Base-by-base conservation (phyloP, 2,113 vertebrate genomes). In the Poicephalus gulielmi region DNA sequence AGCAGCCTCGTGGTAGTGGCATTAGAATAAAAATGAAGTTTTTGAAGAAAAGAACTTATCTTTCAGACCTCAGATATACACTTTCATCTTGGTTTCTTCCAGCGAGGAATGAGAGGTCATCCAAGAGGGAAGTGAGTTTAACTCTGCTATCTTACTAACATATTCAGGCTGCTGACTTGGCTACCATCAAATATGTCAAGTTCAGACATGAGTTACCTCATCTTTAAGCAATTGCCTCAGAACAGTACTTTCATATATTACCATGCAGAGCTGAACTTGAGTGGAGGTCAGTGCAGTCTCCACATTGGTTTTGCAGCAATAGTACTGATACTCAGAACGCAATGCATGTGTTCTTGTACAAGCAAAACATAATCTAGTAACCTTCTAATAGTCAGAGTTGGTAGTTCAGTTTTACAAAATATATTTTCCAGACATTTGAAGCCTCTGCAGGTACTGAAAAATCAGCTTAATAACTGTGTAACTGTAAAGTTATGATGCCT, bases 281-380 rank as follows among this genome's bases (percentile, higher is more conserved):
- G n/a, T 17, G 49, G 66, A 85, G 47, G 43, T 55, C 30, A 64
- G 4, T 19, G 57, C 41, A 62, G 52, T 46, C 31, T 67, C 47
- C 52, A 59, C 35, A 46, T 4, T 52, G 41, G 16, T 43, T 86
- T 69, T 41, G 49, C 60, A 52, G 77, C 6, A 2, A 4, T 33
- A 31, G 13, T 14, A 12, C 49, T n/a, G 49, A 16, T 55, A 28
- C 43, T 59, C 28, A 15, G 59, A 80, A 64, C 37, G 53, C 15
- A 69, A 35, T 17, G 17, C n/a, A 35, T 0, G 0, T 57, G 33
- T 59, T 82, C 17, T 39, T 6, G 1, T 23, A 27, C 10, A 71
- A 71, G 18, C 28, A 87, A 78, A 90, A 41, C 9, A 14, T 14
- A 31, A 41, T 37, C 59, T 27, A 41, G 43, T 33, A 46, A 73